Evolutionary conservation across 2,113 vertebrate genomes (phyloP), one percentile per base, ranked within the genome.

Genomic region (Petroica traversi): DNA sequence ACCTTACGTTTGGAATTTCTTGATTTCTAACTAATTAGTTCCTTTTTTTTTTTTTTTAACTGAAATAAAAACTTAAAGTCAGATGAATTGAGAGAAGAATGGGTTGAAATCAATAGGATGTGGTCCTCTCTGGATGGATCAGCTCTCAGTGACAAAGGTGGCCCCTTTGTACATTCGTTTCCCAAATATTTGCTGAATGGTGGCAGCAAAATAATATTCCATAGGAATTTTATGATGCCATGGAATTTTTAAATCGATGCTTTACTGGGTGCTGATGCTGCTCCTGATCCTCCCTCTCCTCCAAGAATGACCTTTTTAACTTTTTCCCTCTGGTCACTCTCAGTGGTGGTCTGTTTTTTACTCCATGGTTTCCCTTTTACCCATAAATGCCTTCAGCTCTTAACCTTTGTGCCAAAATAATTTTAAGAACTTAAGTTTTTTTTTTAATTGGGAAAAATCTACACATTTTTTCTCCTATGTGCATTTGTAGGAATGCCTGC

Each of bases 391-490:
- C 24, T 88, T 43, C 40, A 73, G 22, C 7, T 86, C 28, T 86
- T 86, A 7, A 38, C 75, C 29, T 68, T 75, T 51, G 1, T 67
- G n/a, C 68, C 49, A 88, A 61, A 85, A 68, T 13, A 1, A 79
- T 14, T 59, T 12, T 40, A 34, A 25, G 4, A 7, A 68, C 45
- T 76, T 48, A 36, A 22, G 22, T 17, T 6, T 48, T 77, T 24
- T 14, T 48, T 51, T 36, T 8, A 3, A 64, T 38, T 46, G 24
- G 7, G 15, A 9, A 67, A 74, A 71, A 67, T 6, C 26, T 12
- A 17, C 7, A 17, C 7, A 2, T 38, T 28, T 88, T 74, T 67
- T 11, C 7, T 61, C 1, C 3, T 25, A 1, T 15, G 1, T 2
- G 0, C 14, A 13, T 81, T 77, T 64, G 23, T 15, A 84, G 55